Evolutionary conservation across 2,888 invertebrate genomes (phyloP).

Genomic region (Synanthedon formicaeformis): DNA sequence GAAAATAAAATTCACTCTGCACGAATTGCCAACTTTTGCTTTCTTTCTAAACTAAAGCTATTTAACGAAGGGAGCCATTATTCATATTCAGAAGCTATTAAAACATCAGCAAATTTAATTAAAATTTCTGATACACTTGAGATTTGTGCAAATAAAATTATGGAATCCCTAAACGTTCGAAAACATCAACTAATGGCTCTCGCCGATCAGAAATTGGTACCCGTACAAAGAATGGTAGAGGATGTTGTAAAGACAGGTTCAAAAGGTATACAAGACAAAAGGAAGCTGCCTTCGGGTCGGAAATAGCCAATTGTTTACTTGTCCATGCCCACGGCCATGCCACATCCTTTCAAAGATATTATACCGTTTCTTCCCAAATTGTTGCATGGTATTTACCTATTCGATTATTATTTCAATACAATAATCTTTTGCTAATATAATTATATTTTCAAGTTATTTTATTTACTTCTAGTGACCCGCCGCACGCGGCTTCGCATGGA

Average conservation of each 20-base stretch:
- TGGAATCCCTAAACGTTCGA: slow-evolving; percentile 30
- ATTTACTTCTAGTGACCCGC: too few relatives aligned
- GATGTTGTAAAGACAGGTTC: slow-evolving; percentile 20
- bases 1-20: slow-evolving; percentile 38
- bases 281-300: slow-evolving; percentile 11
- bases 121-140: slow-evolving; percentile 41
- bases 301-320: too few relatives aligned
- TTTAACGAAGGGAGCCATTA: slow-evolving; percentile 42
- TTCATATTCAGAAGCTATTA: slow-evolving; percentile 33
- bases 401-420: too few relatives aligned
- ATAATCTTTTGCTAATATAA: too few relatives aligned
- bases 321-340: too few relatives aligned
- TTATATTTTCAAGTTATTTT: too few relatives aligned
- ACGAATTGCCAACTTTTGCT: slow-evolving; percentile 44
- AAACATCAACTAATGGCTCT: slow-evolving; percentile 24
- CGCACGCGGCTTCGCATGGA: too few relatives aligned
- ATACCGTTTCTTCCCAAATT: too few relatives aligned
- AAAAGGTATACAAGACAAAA: slow-evolving; percentile 17
- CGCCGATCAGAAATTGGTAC: slow-evolving; percentile 29
- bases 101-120: slow-evolving; percentile 21
- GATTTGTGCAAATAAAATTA: slow-evolving; percentile 17
- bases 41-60: slow-evolving; percentile 32
- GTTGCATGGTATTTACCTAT: too few relatives aligned
- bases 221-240: slow-evolving; percentile 26
- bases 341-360: too few relatives aligned